Base-by-base conservation (phyloP, 2,888 invertebrate genomes). In the Pristionchus entomophagus region DNA sequence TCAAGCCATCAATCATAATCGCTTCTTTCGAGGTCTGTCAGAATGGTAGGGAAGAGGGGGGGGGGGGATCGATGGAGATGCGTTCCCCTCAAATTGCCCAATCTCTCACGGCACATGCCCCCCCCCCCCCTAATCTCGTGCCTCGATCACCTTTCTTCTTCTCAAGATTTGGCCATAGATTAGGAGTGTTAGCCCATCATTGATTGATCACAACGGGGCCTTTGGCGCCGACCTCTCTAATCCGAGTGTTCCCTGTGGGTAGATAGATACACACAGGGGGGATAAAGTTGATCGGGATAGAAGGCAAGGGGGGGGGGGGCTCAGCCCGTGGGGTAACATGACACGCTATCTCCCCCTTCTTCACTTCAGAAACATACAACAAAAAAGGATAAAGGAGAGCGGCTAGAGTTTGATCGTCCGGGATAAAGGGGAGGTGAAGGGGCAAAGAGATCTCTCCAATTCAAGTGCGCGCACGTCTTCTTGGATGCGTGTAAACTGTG, bases 1-100 rank as follows among this genome's bases (percentile, higher is more conserved):
- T 17, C 65, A 62, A 10, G 14, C 56, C 73, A 73, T 73, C 73
- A 73, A 73, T 73, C 73, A 73, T 73, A 73, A 73, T 73, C 73
- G 73, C 41, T 73, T 41, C 26, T 73, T 73, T 45, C 45, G 41
- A 73, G 73, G 73, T 41, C 73, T 32, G n/a, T n/a, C 29, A 14
- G 26, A 19, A 73, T 45, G 45, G n/a, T n/a, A n/a, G n/a, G n/a
- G n/a, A n/a, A n/a, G n/a, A n/a, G n/a, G 65, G 3, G n/a, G n/a
- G n/a, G n/a, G n/a, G n/a, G n/a, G n/a, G n/a, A n/a, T n/a, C n/a
- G n/a, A n/a, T n/a, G n/a, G 29, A 1, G 26, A 62, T 29, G 62
- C 19, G 41, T 73, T n/a, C 41, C 41, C 41, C 10, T 41, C 26
- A 12, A 35, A 65, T 65, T 65, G 65, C 65, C 35, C 65, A 65